Conservation (phyloP, 2,888 invertebrate genomes). For the Ernsta delagoae region DNA sequence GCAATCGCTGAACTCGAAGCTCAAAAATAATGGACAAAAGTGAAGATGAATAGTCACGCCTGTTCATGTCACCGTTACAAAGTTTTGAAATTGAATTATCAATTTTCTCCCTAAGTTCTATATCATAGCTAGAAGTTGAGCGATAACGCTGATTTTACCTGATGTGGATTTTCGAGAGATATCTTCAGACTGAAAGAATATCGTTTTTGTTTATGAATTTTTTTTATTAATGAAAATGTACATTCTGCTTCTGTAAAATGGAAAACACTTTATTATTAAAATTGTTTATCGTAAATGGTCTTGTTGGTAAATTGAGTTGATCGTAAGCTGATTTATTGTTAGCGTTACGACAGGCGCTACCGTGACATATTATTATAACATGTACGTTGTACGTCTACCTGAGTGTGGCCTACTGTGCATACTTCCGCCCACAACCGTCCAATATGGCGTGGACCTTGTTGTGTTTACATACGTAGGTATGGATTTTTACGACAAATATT, state of each 20-base stretch:
- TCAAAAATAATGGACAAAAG: slow-evolving; percentile 25
- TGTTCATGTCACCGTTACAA: neutral
- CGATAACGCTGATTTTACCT: too few species aligned
- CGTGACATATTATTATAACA: slow-evolving; percentile 1
- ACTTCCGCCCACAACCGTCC: slow-evolving; percentile 72
- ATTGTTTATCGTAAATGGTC: neutral
- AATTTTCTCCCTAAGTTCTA: too few species aligned
- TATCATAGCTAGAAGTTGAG: too few species aligned
- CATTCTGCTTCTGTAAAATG: neutral
- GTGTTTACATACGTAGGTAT: slow-evolving; percentile 61
- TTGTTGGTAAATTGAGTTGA: neutral
- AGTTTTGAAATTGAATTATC: too few species aligned
- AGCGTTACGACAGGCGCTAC: slow-evolving; percentile 14
- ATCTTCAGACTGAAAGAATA: neutral
- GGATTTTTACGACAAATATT: slow-evolving; percentile 43
- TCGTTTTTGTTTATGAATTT: neutral
- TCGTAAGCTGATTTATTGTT: neutral
- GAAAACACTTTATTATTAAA: neutral
- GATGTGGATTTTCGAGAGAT: slow-evolving; percentile 5
- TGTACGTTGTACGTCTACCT: slow-evolving; percentile 18
- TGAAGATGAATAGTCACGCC: slow-evolving; percentile 23
- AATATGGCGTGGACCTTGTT: slow-evolving; percentile 74
- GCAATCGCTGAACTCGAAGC: slow-evolving; percentile 16
- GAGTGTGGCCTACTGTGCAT: slow-evolving; percentile 48
- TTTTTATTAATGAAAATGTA: neutral